Evolutionary conservation across 2,888 invertebrate species (phyloP).

Genomic region (Scotopteryx bipunctaria): DNA sequence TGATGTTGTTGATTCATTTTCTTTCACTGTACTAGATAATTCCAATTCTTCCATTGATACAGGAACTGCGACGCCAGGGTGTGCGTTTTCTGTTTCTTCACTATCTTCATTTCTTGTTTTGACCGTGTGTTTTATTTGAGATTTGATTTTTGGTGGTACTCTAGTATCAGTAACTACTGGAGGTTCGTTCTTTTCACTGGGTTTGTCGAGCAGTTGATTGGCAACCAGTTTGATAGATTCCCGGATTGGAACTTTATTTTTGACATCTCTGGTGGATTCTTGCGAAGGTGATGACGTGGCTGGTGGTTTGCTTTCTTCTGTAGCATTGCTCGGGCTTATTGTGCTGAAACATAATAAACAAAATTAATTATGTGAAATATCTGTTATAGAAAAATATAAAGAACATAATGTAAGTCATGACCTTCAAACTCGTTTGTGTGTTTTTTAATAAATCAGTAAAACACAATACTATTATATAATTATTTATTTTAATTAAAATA

Average conservation of each 20-base stretch:
- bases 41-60: slow-evolving; percentile 85
- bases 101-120: slow-evolving; percentile 70
- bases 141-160: slow-evolving; percentile 85
- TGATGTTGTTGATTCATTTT: slow-evolving; percentile 77
- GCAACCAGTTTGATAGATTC: slow-evolving; percentile 84
- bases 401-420: too few relatives aligned
- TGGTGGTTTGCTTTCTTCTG: slow-evolving; percentile 29
- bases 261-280: slow-evolving; percentile 64
- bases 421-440: too few relatives aligned
- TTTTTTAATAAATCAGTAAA: too few relatives aligned
- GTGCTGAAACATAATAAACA: slow-evolving; percentile 43
- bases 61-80: slow-evolving; percentile 87
- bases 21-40: slow-evolving; percentile 75
- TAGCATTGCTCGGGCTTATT: slow-evolving; percentile 28
- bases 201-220: slow-evolving; percentile 81
- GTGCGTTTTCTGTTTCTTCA: slow-evolving; percentile 75
- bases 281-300: slow-evolving; percentile 28
- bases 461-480: too few relatives aligned
- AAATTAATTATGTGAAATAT: too few relatives aligned
- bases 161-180: slow-evolving; percentile 82
- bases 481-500: too few relatives aligned
- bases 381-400: too few relatives aligned
- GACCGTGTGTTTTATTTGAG: slow-evolving; percentile 73
- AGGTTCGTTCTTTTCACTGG: slow-evolving; percentile 56
- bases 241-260: slow-evolving; percentile 72